These are phyloP conservation scores for Actias luna DNA, from an alignment of 2,888 invertebrate genomes.

Conservation along the genomic window DNA sequence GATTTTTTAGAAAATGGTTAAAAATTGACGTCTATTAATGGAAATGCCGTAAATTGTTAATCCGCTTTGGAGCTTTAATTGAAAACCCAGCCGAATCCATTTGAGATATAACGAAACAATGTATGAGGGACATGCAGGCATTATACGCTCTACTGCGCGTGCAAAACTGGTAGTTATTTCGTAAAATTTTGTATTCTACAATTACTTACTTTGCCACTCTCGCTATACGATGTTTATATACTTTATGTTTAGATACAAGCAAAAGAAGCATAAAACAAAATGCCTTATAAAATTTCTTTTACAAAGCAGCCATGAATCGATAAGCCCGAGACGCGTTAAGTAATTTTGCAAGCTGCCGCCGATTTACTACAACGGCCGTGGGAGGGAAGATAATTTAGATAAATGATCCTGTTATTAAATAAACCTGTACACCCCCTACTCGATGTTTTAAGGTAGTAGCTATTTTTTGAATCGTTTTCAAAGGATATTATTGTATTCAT, in stretches of 20 bases:
- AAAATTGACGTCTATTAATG: too few species aligned
- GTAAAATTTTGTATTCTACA: too few species aligned
- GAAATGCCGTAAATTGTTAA: too few species aligned
- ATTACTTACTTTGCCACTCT: not conserved
- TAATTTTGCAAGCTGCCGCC: slow-evolving; percentile 1
- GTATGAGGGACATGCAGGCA: too few species aligned
- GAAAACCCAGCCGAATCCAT: too few species aligned
- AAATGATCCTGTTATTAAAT: slow-evolving; percentile 12
- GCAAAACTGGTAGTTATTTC: too few species aligned
- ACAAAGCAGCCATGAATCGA: not conserved
- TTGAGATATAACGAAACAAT: too few species aligned
- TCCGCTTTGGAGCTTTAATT: too few species aligned
- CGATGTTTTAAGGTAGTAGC: not conserved
- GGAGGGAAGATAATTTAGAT: slow-evolving; percentile 15
- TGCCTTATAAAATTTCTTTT: not conserved
- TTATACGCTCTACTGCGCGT: too few species aligned
- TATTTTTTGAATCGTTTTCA: not conserved
- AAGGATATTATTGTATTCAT: too few species aligned
- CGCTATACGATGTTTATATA: not conserved
- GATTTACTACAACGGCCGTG: slow-evolving; percentile 4
- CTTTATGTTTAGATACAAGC: not conserved
- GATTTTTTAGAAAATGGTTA: too few species aligned
- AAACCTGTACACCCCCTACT: not conserved
- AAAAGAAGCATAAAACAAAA: not conserved
- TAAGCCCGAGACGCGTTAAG: not conserved